Percentiles rank a stretch among this genome's conserved stretches.
phyloP scores from a whole-genome alignment of 1,140 invertebrate genomes.

The Hycleus phaleratus region DNA sequence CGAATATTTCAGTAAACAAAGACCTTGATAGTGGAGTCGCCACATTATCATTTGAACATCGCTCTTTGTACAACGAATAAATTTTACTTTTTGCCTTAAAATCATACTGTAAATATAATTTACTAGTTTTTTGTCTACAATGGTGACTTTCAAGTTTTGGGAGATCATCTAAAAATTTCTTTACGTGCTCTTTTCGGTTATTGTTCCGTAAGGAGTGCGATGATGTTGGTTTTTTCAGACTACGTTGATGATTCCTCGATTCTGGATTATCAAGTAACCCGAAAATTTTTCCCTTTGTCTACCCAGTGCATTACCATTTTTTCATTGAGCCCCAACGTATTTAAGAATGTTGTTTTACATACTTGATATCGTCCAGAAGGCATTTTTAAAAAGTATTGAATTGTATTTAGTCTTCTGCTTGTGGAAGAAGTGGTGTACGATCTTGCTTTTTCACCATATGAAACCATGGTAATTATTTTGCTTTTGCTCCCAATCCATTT shows the following conservation, averaged over 20 bases:
- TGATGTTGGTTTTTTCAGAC: too few relatives aligned
- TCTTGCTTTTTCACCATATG: neutral
- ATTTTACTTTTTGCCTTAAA: constrained; percentile 22
- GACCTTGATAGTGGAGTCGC: neutral
- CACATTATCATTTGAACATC: neutral
- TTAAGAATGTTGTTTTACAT: neutral
- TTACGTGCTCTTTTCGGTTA: neutral
- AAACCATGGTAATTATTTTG: neutral
- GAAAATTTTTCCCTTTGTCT: neutral
- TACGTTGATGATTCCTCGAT: too few relatives aligned
- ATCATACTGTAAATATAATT: constrained; percentile 27
- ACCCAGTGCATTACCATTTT: neutral
- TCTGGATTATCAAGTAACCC: neutral
- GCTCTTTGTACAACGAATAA: constrained; percentile 23
- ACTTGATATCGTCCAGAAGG: neutral
- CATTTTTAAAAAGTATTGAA: neutral
- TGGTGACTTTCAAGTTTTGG: constrained; percentile 29
- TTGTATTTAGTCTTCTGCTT: neutral
- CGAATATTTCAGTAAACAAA: neutral
- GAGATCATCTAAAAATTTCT: constrained; percentile 17
- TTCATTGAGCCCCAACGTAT: neutral
- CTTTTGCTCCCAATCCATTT: constrained; percentile 1
- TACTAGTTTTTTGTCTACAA: constrained; percentile 22
- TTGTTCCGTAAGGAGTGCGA: neutral
- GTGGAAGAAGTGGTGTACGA: neutral